Evolutionary conservation across 1,140 invertebrate species (phyloP), one percentile per base, ranked within the genome.

Genomic region (Proctacanthus coquilletti): DNA sequence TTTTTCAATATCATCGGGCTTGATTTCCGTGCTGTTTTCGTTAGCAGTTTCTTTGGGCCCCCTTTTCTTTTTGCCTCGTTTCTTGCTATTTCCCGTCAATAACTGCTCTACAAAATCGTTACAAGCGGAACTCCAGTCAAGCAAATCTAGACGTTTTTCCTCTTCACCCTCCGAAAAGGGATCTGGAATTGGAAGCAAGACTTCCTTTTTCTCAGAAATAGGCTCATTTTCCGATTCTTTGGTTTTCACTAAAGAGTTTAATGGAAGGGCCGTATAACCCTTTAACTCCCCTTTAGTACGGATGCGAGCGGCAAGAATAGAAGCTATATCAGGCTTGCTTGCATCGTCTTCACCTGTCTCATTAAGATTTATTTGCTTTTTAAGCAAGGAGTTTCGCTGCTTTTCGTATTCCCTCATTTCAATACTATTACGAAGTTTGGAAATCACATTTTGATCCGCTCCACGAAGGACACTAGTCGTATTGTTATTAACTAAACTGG

Each of bases 281-380:
- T 84, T 86, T 14, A 84, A 57, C 61, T 86, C 82, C 3, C 77
- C 82, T 62, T 84, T 84, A 3, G 82, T 86, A 34, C 80, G 65
- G 44, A 84, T 84, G 47, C 82, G 69, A 9, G 80, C 76, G 8
- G 75, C 70, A 32, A 80, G 55, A 33, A 70, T 64, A 15, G 69
- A 67, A 25, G 70, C 68, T 18, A 35, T 21, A 27, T 41, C 33
- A 5, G n/a, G n/a, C 23, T 41, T 40, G 11, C n/a, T 10, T 71
- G 45, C 11, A 51, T 73, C 70, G 25, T 60, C 45, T 45, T 65
- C 62, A 17, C 42, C 41, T 13, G 27, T 39, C 5, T 56, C 56
- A 18, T 8, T 36, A n/a, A n/a, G n/a, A 11, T 14, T 41, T 5
- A 15, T 36, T 33, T 17, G 15, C 3, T 29, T 21, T 36, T 30